These are phyloP conservation scores for Eumacrocentrus americanus DNA, from an alignment of 2,888 invertebrate species.

Conservation along the genomic window DNA sequence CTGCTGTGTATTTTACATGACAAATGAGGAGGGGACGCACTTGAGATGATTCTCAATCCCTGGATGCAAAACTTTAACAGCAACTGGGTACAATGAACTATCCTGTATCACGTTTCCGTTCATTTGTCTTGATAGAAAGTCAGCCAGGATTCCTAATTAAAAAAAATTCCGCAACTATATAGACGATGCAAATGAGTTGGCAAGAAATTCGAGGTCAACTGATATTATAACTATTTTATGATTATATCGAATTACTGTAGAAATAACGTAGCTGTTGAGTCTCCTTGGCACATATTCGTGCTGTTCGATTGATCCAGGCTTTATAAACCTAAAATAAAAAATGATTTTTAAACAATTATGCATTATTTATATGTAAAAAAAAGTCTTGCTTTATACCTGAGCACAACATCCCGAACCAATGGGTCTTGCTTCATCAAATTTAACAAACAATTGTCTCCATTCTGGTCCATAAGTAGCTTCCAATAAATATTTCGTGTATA, in stretches of 20 bases:
- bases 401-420: slow-evolving; percentile 65
- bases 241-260: background rate
- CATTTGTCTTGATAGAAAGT: slow-evolving; percentile 21
- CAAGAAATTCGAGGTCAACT: background rate
- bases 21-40: slow-evolving; percentile 30
- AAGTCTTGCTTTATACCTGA: slow-evolving; percentile 54
- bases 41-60: slow-evolving; percentile 53
- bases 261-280: background rate
- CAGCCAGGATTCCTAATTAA: slow-evolving; percentile 33
- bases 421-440: slow-evolving; percentile 56
- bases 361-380: background rate
- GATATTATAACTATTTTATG: background rate
- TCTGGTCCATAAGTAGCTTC: slow-evolving; percentile 53
- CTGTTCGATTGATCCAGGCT: slow-evolving; percentile 47
- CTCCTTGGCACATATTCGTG: background rate
- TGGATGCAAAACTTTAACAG: slow-evolving; percentile 61
- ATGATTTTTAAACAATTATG: background rate
- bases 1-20: background rate
- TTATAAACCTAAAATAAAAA: slow-evolving; percentile 49
- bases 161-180: slow-evolving; percentile 43
- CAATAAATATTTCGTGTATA: slow-evolving; percentile 52
- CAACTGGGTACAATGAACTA: slow-evolving; percentile 49
- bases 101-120: slow-evolving; percentile 15
- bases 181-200: slow-evolving; percentile 19
- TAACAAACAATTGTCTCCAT: slow-evolving; percentile 56